These are phyloP conservation scores for Discoglossus pictus DNA, from an alignment of 2,797 vertebrate genomes.

Conservation along the genomic window DNA sequence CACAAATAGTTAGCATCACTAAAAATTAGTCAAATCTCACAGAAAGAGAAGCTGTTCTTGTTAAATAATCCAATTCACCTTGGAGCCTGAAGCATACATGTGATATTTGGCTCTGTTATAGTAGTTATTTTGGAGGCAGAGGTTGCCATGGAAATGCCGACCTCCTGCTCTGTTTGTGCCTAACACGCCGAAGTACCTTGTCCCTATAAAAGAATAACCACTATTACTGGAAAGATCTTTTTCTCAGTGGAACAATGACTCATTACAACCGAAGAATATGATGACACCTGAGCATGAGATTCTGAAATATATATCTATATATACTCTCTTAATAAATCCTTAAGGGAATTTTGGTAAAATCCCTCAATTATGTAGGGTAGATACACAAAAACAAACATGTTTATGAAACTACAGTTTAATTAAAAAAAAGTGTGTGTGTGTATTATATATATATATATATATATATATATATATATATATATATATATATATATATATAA, in stretches of 20 bases:
- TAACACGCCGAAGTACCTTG: not conserved
- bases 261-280: slow-evolving; percentile 1
- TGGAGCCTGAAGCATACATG: slow-evolving; percentile 1
- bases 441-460: too few relatives aligned
- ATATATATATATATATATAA: too few relatives aligned
- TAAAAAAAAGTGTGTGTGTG: too few relatives aligned
- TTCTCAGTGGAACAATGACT: not conserved
- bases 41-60: not conserved
- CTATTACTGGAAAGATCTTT: not conserved
- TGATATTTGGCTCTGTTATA: not conserved
- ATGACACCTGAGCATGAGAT: not conserved
- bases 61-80: slow-evolving; percentile 12
- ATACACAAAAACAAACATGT: too few relatives aligned
- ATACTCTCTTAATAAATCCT: too few relatives aligned
- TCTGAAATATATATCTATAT: not conserved
- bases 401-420: too few relatives aligned
- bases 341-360: too few relatives aligned
- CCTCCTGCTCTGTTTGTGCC: not conserved
- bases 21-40: slow-evolving; percentile 3
- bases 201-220: not conserved
- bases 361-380: too few relatives aligned
- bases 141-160: not conserved
- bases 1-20: not conserved
- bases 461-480: too few relatives aligned
- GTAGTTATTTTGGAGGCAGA: not conserved